Base-by-base conservation (phyloP, 2,888 invertebrate species). In the Zygothrica quintamaculata region DNA sequence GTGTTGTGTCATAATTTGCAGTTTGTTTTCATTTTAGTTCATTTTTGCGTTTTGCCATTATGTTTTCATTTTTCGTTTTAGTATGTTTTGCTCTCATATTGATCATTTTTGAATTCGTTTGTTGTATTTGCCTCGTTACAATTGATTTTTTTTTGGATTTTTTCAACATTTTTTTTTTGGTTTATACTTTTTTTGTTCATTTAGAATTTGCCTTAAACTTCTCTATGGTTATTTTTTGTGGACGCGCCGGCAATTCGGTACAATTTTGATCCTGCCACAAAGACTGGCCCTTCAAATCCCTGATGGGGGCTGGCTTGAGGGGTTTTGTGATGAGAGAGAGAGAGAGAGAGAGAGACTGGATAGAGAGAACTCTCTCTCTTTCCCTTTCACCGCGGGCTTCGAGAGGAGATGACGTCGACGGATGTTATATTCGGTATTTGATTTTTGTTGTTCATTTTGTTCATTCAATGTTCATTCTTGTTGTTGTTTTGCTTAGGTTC, bases 181-280 rank as follows among this genome's bases (percentile, higher is more conserved):
- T 75, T 76, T 81, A 69, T 77, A 72, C 68, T 67, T 74, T n/a
- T n/a, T n/a, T 86, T 84, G 81, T 75, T 82, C 76, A 73, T 82
- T 88, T 87, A 78, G 80, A 86, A 84, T 88, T 88, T 77, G 88
- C 88, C 87, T 80, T 86, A 87, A 87, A 88, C 77, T 72, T 88
- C 86, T 88, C 88, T 88, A 87, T 87, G 88, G 88, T 78, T 87
- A 77, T 78, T 87, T 88, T 86, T 87, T 74, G 78, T 77, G 77
- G 74, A 77, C 79, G 66, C 85, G 69, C 66, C 65, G 34, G 25
- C 61, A 12, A 9, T n/a, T 5, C 12, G 34, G 34, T 13, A 11
- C 8, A 8, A 31, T 4, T 4, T n/a, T 8, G 1, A n/a, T 31
- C 31, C 31, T 31, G 31, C 31, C 31, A 5, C 31, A 31, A 36